Evolutionary conservation across 2,113 vertebrate genomes (phyloP).

Genomic region (Brachypteracias leptosomus): DNA sequence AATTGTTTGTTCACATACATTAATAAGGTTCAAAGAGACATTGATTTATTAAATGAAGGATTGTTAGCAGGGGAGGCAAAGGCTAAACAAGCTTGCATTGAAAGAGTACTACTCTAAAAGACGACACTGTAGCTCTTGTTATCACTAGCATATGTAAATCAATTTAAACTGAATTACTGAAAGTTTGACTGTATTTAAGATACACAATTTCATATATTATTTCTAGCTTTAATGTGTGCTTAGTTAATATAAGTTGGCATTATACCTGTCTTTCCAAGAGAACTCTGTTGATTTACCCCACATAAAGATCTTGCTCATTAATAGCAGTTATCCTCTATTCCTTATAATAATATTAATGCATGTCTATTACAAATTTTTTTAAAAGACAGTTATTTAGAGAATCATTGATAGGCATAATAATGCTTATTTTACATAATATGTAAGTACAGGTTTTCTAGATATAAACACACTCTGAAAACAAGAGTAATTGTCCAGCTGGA

Average conservation of each 20-base stretch:
- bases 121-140: background rate
- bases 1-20: background rate
- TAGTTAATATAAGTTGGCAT: background rate
- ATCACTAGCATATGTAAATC: background rate
- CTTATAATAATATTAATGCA: background rate
- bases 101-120: background rate
- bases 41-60: slow-evolving; percentile 30
- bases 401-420: background rate
- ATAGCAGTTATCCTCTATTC: background rate
- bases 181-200: background rate
- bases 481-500: background rate
- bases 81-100: background rate
- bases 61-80: background rate
- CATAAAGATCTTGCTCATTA: background rate
- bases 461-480: background rate
- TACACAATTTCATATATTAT: background rate
- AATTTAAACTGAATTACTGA: background rate
- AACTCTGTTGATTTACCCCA: background rate
- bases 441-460: background rate
- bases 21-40: slow-evolving; percentile 20
- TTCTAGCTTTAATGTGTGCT: background rate
- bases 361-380: background rate
- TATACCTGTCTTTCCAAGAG: background rate
- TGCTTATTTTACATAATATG: background rate
- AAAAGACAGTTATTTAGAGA: background rate